phyloP scores from a whole-genome alignment of 2,113 vertebrate genomes.

The Thryonomys swinderianus region DNA sequence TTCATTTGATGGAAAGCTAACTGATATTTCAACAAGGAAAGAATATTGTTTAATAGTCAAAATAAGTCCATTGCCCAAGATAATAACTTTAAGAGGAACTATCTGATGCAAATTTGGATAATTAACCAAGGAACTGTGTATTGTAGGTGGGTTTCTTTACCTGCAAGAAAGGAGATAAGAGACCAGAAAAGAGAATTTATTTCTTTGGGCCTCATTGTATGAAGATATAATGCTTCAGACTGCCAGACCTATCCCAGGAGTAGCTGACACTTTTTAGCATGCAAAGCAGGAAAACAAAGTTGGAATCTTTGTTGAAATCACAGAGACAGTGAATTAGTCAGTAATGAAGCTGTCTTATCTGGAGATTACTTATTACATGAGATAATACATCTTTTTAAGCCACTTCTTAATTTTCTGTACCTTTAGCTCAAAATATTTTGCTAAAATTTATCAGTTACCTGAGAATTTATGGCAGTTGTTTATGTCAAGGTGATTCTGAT shows the following conservation, averaged over 20 bases:
- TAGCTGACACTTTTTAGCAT: background rate
- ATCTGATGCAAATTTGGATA: background rate
- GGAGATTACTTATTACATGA: background rate
- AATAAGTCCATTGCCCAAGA: background rate
- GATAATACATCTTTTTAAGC: background rate
- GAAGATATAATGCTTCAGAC: background rate
- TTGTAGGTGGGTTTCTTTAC: background rate
- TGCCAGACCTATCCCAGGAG: background rate
- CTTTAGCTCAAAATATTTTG: background rate
- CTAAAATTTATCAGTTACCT: background rate
- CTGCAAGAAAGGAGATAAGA: background rate
- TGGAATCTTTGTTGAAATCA: background rate
- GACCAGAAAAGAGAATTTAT: background rate
- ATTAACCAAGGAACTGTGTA: background rate
- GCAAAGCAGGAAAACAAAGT: background rate
- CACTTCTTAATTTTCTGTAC: background rate
- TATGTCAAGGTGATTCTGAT: background rate
- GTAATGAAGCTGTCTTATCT: background rate
- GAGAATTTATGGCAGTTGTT: constrained; percentile 1
- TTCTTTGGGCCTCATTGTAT: background rate
- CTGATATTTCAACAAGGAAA: background rate
- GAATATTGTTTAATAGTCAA: background rate
- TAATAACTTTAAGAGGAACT: background rate
- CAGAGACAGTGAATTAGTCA: background rate
- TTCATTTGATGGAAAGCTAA: background rate